These are phyloP conservation scores for Anguilla anguilla DNA, from an alignment of 2,797 vertebrate genomes.

Conservation along the genomic window DNA sequence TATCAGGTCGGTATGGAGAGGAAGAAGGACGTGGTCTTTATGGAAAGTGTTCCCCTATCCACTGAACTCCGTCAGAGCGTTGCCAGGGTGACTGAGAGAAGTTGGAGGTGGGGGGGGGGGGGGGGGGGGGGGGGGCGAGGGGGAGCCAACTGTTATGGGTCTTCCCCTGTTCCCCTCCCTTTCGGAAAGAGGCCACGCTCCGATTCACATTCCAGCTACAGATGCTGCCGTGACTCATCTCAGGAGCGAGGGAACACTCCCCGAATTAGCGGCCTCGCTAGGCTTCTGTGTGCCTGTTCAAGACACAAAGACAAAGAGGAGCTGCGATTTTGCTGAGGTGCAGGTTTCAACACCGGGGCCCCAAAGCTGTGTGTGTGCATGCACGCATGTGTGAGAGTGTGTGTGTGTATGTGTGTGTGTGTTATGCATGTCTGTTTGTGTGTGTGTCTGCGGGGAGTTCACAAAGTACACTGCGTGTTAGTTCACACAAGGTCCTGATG, in stretches of 20 bases:
- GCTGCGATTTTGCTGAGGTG: not conserved
- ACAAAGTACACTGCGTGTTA: not conserved
- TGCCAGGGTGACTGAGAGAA: constrained; percentile 64
- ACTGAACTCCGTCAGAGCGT: constrained; percentile 60
- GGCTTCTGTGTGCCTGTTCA: constrained; percentile 14
- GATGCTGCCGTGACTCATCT: constrained; percentile 61
- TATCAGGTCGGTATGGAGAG: constrained; percentile 48
- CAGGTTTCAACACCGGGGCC: not conserved
- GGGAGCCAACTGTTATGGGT: constrained; percentile 48
- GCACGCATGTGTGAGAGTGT: not conserved
- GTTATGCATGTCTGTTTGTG: not conserved
- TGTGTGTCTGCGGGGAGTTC: not conserved
- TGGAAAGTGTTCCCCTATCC: constrained; percentile 75
- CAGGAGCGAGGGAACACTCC: constrained; percentile 52
- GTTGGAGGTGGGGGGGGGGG: constrained; percentile 42
- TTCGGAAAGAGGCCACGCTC: constrained; percentile 47
- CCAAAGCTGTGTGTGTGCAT: not conserved
- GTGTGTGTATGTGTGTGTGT: not conserved
- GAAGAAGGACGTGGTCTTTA: constrained; percentile 57
- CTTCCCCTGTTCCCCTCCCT: constrained; percentile 63
- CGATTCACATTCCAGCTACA: constrained; percentile 63
- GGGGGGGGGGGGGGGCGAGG: constrained; percentile 36
- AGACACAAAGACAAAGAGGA: not conserved
- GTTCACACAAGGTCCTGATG: not conserved
- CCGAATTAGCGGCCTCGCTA: constrained; percentile 44